A percentile compares a stretch with the other conserved stretches of the same genome.
Evolutionary conservation across 2,888 invertebrate species (phyloP).

Genomic region (Idaea straminata): DNA sequence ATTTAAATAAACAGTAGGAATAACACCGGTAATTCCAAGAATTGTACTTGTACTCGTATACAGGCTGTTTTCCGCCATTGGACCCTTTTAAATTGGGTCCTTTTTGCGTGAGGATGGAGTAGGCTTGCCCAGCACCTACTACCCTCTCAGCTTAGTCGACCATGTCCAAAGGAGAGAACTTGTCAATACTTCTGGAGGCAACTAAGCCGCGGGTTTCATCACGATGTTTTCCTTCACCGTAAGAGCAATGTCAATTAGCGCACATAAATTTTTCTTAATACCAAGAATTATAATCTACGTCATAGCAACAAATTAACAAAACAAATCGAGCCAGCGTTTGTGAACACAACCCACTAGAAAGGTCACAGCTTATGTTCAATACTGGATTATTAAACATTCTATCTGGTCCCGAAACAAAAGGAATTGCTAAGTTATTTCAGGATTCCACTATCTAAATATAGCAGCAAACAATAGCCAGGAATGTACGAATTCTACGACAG

Average conservation of each 20-base stretch:
- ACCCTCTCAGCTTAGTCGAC: too few relatives aligned
- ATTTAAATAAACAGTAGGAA: not conserved
- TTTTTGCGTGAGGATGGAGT: too few relatives aligned
- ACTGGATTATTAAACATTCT: constrained; percentile 1
- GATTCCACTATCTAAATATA: not conserved
- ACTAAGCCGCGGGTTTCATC: too few relatives aligned
- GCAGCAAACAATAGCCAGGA: not conserved
- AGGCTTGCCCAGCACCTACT: too few relatives aligned
- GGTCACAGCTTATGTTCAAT: not conserved
- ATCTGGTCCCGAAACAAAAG: not conserved
- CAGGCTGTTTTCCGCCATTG: too few relatives aligned
- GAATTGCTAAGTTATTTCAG: not conserved
- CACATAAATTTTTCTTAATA: too few relatives aligned
- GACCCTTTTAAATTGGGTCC: too few relatives aligned
- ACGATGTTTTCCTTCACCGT: too few relatives aligned
- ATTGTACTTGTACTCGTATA: too few relatives aligned
- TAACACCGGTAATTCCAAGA: not conserved
- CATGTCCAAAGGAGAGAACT: too few relatives aligned
- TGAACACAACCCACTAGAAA: not conserved
- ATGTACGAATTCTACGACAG: constrained; percentile 1
- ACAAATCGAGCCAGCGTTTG: not conserved
- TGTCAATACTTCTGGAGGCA: too few relatives aligned
- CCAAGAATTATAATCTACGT: not conserved
- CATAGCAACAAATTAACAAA: not conserved
- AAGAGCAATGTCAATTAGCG: too few relatives aligned